These are phyloP conservation scores for Sinocyclocheilus rhinocerous DNA, from an alignment of 2,113 vertebrate genomes.

Conservation along the genomic window DNA sequence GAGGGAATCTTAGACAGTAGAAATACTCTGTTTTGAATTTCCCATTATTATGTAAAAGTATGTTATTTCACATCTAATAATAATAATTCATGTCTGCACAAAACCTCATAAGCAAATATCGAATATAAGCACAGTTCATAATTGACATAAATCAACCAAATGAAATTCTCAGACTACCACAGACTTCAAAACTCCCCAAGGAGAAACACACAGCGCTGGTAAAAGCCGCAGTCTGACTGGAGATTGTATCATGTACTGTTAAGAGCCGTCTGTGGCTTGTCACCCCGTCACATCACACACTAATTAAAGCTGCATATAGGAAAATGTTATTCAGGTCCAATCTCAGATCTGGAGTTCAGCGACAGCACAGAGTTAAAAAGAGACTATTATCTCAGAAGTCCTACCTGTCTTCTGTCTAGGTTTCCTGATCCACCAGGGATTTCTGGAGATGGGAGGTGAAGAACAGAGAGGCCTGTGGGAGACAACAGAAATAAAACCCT, in stretches of 20 bases:
- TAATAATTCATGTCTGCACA: constrained; percentile 3
- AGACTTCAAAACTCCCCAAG: neutral
- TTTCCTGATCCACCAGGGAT: neutral
- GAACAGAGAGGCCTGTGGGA: neutral
- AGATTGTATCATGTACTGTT: constrained; percentile 1
- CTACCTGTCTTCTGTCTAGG: neutral
- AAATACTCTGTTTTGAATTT: neutral
- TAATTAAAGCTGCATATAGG: neutral
- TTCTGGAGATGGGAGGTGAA: neutral
- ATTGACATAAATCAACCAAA: constrained; percentile 10
- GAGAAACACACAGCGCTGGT: neutral
- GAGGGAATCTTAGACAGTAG: neutral
- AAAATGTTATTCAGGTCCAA: neutral
- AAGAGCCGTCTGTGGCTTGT: constrained; percentile 28
- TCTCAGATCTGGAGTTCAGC: neutral
- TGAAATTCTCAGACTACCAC: neutral
- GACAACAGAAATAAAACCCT: constrained; percentile 5
- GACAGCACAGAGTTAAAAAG: constrained; percentile 10
- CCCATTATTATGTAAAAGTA: neutral
- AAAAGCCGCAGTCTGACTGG: neutral
- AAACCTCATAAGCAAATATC: neutral
- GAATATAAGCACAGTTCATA: neutral
- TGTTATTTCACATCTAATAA: neutral
- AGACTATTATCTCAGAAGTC: neutral
- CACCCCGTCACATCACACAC: neutral